Evolutionary conservation across 2,888 invertebrate species (phyloP).

Genomic region (Trichopoda pennipes): DNA sequence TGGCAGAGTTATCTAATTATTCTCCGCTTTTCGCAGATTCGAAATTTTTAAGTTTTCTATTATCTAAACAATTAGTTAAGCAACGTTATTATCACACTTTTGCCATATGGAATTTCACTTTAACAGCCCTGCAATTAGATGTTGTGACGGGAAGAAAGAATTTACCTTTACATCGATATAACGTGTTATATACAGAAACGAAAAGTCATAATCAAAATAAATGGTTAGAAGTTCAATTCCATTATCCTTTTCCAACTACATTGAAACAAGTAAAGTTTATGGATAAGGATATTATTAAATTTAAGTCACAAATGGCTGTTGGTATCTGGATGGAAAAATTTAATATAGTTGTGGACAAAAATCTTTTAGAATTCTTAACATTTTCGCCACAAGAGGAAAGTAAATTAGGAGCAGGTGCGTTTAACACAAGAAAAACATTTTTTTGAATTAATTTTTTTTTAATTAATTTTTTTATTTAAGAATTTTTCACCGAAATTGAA

Average conservation of each 20-base stretch:
- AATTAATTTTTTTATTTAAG: conserved; percentile 28
- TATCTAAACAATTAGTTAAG: conserved; percentile 66
- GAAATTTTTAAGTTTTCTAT: conserved; percentile 48
- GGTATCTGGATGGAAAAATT: conserved; percentile 77
- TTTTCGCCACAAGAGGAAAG: conserved; percentile 69
- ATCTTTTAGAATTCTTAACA: conserved; percentile 75
- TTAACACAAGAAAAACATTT: not conserved
- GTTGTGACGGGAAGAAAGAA: conserved; percentile 70
- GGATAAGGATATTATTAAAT: conserved; percentile 23
- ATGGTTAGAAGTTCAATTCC: conserved; percentile 76
- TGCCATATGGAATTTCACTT: conserved; percentile 68
- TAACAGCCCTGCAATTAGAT: conserved; percentile 70
- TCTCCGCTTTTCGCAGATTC: conserved; percentile 24
- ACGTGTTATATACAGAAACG: conserved; percentile 62
- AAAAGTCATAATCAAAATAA: conserved; percentile 71
- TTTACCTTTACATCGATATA: conserved; percentile 27
- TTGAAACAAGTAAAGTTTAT: conserved; percentile 11
- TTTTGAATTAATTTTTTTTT: not conserved
- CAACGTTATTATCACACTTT: conserved; percentile 72
- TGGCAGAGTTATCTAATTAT: conserved; percentile 57
- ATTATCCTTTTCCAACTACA: conserved; percentile 64
- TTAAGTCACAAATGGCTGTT: conserved; percentile 69
- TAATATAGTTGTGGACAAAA: conserved; percentile 71
- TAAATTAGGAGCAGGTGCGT: conserved; percentile 63
- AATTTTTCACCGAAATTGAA: conserved; percentile 56